These are phyloP conservation scores for Tolmerus cingulatus DNA, from an alignment of 2,888 invertebrate genomes.

Conservation along the genomic window DNA sequence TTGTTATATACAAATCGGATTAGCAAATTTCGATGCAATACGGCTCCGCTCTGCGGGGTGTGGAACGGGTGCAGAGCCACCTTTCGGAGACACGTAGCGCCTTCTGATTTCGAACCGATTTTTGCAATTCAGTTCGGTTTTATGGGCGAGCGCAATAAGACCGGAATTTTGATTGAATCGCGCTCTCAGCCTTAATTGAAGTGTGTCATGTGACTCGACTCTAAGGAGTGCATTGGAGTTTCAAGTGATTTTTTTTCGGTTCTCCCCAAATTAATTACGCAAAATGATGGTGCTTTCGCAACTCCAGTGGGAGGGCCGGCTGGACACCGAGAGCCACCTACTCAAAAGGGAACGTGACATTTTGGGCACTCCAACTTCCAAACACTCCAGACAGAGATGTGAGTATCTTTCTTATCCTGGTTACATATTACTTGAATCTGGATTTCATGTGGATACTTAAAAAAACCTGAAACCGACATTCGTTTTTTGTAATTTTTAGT, in stretches of 20 bases:
- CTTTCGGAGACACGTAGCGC: background rate
- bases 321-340: background rate
- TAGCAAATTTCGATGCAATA: constrained; percentile 36
- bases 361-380: constrained; percentile 2
- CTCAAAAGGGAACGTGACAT: constrained; percentile 39
- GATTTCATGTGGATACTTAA: background rate
- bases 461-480: background rate
- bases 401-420: background rate
- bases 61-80: background rate
- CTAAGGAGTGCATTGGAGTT: background rate
- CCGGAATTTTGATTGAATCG: constrained; percentile 22
- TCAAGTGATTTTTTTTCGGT: constrained; percentile 18
- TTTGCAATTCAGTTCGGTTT: constrained; percentile 40
- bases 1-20: constrained; percentile 32
- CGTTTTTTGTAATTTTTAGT: no score
- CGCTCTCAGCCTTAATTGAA: background rate
- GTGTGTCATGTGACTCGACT: background rate
- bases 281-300: constrained; percentile 53
- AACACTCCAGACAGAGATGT: constrained; percentile 1
- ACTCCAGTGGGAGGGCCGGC: constrained; percentile 49
- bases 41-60: background rate
- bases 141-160: constrained; percentile 31
- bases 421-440: background rate
- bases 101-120: background rate
- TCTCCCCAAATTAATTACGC: background rate